Conservation (phyloP, 1,140 invertebrate genomes). For the Drosophila sproati region DNA sequence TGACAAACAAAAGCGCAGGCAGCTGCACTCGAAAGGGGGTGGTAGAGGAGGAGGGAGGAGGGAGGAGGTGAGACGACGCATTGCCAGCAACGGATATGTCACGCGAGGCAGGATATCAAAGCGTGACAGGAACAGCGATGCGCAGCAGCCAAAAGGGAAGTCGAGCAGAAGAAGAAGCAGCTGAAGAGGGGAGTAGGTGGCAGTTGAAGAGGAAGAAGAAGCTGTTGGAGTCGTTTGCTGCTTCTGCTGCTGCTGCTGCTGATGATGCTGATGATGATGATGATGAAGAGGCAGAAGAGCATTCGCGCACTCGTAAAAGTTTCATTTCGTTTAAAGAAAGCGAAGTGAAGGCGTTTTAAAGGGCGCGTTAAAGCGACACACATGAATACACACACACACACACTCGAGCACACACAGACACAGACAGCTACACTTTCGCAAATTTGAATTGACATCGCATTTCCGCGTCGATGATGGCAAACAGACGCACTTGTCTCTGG, state of each 20-base stretch:
- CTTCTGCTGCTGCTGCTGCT: background rate
- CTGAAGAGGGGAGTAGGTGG: slow-evolving; percentile 1
- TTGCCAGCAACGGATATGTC: slow-evolving; percentile 68
- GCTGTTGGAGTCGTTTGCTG: background rate
- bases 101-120: slow-evolving; percentile 67
- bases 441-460: slow-evolving; percentile 78
- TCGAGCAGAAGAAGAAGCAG: slow-evolving; percentile 8
- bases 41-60: background rate
- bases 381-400: background rate
- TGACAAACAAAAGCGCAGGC: slow-evolving; percentile 59
- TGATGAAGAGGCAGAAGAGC: slow-evolving; percentile 15
- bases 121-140: slow-evolving; percentile 64
- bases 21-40: slow-evolving; percentile 26
- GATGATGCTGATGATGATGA: background rate
- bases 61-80: background rate
- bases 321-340: slow-evolving; percentile 52
- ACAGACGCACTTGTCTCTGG: slow-evolving; percentile 23
- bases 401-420: background rate
- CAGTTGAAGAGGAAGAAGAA: slow-evolving; percentile 4
- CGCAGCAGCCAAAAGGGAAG: slow-evolving; percentile 26
- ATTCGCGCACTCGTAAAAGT: slow-evolving; percentile 66
- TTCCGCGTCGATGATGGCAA: slow-evolving; percentile 65
- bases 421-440: slow-evolving; percentile 26
- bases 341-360: background rate
- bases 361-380: slow-evolving; percentile 6